Evolutionary conservation across 2,888 invertebrate species (phyloP).

Genomic region (Apeira syringaria): DNA sequence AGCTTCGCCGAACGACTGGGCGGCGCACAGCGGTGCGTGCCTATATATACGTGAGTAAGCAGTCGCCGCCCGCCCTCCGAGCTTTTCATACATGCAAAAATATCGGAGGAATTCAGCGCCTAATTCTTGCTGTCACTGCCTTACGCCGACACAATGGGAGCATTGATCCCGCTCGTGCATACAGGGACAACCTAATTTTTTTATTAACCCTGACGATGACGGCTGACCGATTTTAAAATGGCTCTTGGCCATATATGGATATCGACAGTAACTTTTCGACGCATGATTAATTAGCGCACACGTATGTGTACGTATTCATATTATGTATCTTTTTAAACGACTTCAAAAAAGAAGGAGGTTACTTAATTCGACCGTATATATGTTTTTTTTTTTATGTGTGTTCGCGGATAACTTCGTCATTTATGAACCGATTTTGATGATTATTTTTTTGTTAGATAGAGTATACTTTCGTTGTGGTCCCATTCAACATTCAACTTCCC

Average conservation of each 20-base stretch:
- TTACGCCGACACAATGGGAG: constrained; percentile 74
- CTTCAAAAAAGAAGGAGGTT: no score
- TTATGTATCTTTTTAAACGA: no score
- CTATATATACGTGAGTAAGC: constrained; percentile 68
- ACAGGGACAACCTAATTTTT: constrained; percentile 63
- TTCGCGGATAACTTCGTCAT: no score
- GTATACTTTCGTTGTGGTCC: no score
- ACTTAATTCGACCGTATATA: no score
- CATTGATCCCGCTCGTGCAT: constrained; percentile 74
- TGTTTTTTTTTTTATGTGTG: no score
- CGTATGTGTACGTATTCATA: no score
- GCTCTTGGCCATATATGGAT: constrained; percentile 44
- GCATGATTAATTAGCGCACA: background rate
- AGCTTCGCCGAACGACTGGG: constrained; percentile 66
- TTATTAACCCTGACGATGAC: constrained; percentile 43
- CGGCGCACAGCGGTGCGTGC: constrained; percentile 58
- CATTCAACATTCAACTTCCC: no score
- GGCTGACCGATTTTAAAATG: constrained; percentile 46
- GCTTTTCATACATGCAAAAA: constrained; percentile 72
- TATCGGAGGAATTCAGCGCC: constrained; percentile 76
- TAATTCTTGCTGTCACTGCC: constrained; percentile 77
- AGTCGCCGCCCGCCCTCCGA: constrained; percentile 65
- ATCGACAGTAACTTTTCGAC: constrained; percentile 19
- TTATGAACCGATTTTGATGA: no score
- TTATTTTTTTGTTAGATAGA: no score